phyloP scores from a whole-genome alignment of 2,113 vertebrate genomes.

The Malurus cyaneus region DNA sequence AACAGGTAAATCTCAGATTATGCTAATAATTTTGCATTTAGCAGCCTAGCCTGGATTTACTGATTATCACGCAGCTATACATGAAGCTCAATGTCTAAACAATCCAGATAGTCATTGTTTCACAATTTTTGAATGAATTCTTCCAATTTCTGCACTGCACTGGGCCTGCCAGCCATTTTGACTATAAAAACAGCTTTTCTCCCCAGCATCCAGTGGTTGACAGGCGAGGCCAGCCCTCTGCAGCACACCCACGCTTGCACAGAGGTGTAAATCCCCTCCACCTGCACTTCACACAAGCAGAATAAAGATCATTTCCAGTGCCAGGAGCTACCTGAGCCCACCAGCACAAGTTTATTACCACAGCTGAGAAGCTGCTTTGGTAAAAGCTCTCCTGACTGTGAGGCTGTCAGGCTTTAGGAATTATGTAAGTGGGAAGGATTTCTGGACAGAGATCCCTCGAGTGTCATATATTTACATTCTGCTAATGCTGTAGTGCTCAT shows the following conservation, averaged over 20 bases:
- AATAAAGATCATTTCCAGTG: not conserved
- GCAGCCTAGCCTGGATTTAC: not conserved
- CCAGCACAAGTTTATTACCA: not conserved
- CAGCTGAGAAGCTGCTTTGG: not conserved
- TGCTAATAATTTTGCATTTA: not conserved
- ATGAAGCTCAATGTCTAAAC: slow-evolving; percentile 22
- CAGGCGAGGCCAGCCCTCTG: not conserved
- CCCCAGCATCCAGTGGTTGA: not conserved
- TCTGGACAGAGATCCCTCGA: not conserved
- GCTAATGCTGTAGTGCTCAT: not conserved
- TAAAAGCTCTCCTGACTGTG: not conserved
- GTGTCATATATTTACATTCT: not conserved
- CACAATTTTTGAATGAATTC: not conserved
- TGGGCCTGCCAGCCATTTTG: not conserved
- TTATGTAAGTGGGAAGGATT: not conserved
- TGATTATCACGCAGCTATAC: not conserved
- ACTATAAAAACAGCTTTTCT: not conserved
- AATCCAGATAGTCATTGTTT: not conserved
- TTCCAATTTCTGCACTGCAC: not conserved
- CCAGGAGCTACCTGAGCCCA: not conserved
- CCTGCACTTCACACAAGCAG: not conserved
- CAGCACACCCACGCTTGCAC: not conserved
- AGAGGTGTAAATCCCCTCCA: not conserved
- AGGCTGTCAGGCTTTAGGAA: not conserved
- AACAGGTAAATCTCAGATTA: not conserved